phyloP scores from a whole-genome alignment of 2,888 invertebrate species.

The Epinotia demarniana region DNA sequence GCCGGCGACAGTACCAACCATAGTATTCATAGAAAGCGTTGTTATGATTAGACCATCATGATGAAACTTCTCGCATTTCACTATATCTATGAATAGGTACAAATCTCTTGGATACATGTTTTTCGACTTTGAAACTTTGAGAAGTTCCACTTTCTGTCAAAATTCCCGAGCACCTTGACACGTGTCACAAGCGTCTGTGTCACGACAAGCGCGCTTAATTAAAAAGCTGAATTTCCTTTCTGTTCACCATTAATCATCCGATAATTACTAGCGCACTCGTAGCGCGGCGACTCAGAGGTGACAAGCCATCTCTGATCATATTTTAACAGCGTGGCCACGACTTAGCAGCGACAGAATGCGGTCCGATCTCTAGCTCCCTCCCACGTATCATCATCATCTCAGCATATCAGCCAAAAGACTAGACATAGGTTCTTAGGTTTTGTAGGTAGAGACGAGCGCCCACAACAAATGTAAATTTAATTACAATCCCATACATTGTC shows the following conservation, averaged over 20 bases:
- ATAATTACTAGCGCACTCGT: constrained; percentile 38
- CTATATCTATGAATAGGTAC: neutral
- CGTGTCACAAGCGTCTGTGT: constrained; percentile 22
- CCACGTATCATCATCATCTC: no score
- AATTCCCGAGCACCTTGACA: constrained; percentile 23
- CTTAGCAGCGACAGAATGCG: no score
- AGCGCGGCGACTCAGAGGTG: constrained; percentile 9
- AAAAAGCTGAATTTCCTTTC: constrained; percentile 40
- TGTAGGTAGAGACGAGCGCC: no score
- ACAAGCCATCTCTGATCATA: neutral
- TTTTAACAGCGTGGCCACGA: no score
- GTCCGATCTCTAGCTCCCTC: no score
- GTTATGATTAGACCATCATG: neutral
- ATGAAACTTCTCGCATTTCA: neutral
- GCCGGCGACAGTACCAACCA: no score
- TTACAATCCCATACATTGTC: no score
- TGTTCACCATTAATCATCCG: constrained; percentile 45
- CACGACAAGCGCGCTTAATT: constrained; percentile 38
- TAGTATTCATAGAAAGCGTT: no score
- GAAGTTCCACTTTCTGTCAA: neutral
- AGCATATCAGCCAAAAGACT: no score
- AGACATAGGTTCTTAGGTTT: no score
- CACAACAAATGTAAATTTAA: no score
- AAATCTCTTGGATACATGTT: neutral
- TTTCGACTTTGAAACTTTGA: neutral